A percentile compares a stretch with the other conserved stretches of the same genome.
These are phyloP conservation scores for Phainopepla nitens DNA, from an alignment of 2,113 vertebrate species.

Conservation along the genomic window DNA sequence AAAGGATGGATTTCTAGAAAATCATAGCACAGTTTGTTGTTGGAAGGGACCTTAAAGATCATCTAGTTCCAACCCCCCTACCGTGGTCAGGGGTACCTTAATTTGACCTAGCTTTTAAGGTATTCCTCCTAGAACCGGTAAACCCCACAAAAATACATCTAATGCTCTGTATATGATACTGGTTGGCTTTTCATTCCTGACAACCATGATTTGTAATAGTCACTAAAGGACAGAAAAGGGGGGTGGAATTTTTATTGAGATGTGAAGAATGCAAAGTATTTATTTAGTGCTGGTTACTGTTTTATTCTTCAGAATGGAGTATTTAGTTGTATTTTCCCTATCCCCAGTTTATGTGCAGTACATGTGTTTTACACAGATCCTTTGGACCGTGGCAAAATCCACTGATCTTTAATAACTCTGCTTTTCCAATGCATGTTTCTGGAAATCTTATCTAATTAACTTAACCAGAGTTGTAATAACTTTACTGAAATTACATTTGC, in stretches of 20 bases:
- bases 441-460: neutral
- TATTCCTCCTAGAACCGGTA: neutral
- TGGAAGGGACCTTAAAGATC: neutral
- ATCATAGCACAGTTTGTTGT: neutral
- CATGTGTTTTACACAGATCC: neutral
- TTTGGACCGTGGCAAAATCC: neutral
- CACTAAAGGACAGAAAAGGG: neutral
- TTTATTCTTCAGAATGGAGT: neutral
- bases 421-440: neutral
- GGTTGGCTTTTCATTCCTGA: neutral
- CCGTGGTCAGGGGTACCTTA: neutral
- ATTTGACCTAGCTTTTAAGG: neutral
- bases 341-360: neutral
- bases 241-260: neutral
- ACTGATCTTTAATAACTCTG: neutral
- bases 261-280: neutral
- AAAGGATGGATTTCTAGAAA: neutral
- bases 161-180: neutral
- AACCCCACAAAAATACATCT: neutral
- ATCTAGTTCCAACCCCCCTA: neutral
- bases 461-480: neutral
- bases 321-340: neutral
- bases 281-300: neutral
- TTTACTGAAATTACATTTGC: neutral
- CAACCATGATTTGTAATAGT: neutral